Evolutionary conservation across 2,113 vertebrate genomes (phyloP).

Genomic region (Indri indri): DNA sequence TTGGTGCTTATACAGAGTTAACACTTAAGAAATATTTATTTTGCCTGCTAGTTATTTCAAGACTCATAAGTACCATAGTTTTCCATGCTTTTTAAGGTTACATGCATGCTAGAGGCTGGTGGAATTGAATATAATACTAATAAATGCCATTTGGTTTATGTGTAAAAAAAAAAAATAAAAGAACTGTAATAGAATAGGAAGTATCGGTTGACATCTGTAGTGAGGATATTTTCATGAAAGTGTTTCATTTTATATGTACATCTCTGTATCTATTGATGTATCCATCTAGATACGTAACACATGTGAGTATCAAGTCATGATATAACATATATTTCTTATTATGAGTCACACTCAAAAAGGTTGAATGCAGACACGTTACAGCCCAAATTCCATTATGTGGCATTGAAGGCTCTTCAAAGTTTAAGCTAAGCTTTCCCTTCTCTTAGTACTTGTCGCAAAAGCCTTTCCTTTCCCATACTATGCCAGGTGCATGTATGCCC

Average conservation of each 20-base stretch:
- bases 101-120: neutral
- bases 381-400: neutral
- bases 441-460: neutral
- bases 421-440: neutral
- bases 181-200: neutral
- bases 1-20: neutral
- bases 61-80: neutral
- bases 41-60: conserved; percentile 34
- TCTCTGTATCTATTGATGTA: neutral
- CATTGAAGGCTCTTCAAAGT: neutral
- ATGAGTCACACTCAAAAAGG: neutral
- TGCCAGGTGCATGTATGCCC: neutral
- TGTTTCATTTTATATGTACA: neutral
- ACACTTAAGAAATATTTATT: conserved; percentile 26
- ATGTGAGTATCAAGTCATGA: neutral
- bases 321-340: neutral
- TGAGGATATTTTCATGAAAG: neutral
- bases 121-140: conserved; percentile 29
- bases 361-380: neutral
- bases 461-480: neutral
- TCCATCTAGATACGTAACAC: neutral
- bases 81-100: neutral
- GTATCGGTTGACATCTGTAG: neutral
- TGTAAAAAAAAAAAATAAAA: neutral
- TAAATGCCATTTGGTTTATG: neutral